Conservation (phyloP, 2,888 invertebrate genomes). For the Lasioglossum malachurum region DNA sequence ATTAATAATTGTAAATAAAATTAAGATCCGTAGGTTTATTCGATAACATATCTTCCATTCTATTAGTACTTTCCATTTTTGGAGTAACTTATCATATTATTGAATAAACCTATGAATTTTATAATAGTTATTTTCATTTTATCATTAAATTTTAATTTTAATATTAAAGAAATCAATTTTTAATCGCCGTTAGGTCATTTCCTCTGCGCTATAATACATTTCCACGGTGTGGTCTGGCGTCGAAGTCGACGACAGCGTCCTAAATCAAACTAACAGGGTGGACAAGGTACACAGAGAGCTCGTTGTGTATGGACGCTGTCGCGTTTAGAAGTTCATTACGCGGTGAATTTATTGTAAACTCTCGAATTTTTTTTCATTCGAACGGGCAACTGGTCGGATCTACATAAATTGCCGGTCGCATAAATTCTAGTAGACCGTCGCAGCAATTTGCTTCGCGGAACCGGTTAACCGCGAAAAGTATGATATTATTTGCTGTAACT, state of each 20-base stretch:
- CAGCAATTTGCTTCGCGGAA: slow-evolving; percentile 30
- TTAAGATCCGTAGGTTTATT: no score
- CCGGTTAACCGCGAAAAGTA: slow-evolving; percentile 53
- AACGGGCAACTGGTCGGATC: slow-evolving; percentile 30
- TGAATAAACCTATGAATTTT: no score
- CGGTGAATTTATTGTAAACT: slow-evolving; percentile 47
- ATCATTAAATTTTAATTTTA: no score
- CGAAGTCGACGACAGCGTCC: not conserved
- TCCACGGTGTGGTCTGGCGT: not conserved
- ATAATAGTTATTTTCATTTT: no score
- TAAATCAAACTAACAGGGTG: slow-evolving; percentile 12
- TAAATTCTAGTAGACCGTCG: slow-evolving; percentile 34
- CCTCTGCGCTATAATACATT: not conserved
- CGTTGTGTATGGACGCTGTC: not conserved
- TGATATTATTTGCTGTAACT: slow-evolving; percentile 41
- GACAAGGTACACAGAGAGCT: not conserved
- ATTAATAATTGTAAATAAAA: no score
- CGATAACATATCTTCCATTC: no score
- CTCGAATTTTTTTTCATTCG: slow-evolving; percentile 15
- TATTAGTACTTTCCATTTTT: no score
- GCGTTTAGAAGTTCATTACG: slow-evolving; percentile 24
- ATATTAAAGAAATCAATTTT: not conserved
- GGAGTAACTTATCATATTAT: no score
- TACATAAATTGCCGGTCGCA: slow-evolving; percentile 39
- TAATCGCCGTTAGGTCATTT: not conserved